Evolutionary conservation across 2,797 vertebrate genomes (phyloP).

Genomic region (Phalanger gymnotis): DNA sequence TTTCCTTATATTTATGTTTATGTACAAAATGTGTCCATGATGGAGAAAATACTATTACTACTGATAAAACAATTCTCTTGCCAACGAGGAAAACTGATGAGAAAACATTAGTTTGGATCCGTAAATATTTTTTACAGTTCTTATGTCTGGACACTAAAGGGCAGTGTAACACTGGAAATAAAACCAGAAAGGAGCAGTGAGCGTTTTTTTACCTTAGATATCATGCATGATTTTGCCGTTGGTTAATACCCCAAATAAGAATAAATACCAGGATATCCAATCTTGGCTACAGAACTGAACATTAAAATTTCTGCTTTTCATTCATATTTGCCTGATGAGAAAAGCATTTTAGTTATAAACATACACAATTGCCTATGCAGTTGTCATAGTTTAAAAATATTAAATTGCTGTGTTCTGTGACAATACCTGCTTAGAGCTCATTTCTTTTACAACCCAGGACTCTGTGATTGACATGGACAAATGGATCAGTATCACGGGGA

Average conservation of each 20-base stretch:
- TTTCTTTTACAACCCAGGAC: conserved; percentile 61
- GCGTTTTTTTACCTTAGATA: neutral
- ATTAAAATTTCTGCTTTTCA: neutral
- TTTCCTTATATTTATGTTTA: neutral
- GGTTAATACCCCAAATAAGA: neutral
- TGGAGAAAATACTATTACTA: neutral
- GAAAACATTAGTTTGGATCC: conserved; percentile 14
- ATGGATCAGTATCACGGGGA: conserved; percentile 45
- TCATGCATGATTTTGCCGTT: neutral
- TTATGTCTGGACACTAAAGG: conserved; percentile 69
- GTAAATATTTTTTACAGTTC: conserved; percentile 15
- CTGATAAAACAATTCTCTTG: conserved; percentile 14
- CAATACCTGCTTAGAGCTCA: conserved; percentile 33
- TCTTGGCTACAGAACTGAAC: neutral
- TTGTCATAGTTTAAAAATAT: conserved; percentile 57
- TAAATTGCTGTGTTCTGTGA: conserved; percentile 5
- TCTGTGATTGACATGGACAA: conserved; percentile 47
- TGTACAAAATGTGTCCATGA: neutral
- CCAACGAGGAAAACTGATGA: neutral
- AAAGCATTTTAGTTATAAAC: conserved; percentile 31
- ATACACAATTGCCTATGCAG: conserved; percentile 41
- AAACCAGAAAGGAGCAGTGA: conserved; percentile 3
- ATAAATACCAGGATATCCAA: neutral
- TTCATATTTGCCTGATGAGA: neutral
- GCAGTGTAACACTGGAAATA: conserved; percentile 66